Base-by-base conservation (phyloP, 2,888 invertebrate genomes). In the Allophyes oxyacanthae region DNA sequence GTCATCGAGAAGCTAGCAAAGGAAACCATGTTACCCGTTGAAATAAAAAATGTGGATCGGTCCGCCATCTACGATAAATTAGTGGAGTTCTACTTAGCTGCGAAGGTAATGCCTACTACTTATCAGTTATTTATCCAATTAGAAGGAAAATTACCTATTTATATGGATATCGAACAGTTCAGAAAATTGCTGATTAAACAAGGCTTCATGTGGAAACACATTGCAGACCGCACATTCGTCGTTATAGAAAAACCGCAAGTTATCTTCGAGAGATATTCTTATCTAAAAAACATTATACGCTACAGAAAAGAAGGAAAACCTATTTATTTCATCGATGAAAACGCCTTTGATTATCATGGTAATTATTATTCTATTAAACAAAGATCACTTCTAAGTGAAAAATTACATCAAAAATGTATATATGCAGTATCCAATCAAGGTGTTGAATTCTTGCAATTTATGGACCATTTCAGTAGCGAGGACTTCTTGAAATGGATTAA, bases 231-330 rank as follows among this genome's bases (percentile, higher is more conserved):
- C 0, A 7, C 11, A 2, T 66, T 66, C n/a, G 78, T 80, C 0
- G 67, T 88, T 1, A 67, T 83, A 0, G 88, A 89, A 51, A 78
- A 75, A 8, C 87, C 87, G 0, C 11, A 43, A 5, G 62, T 84
- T 2, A 70, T 67, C 0, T 83, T 78, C 1, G 85, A 87, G 51
- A 80, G 87, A 10, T 70, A 78, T 20, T 61, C 52, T 6, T 88
- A 84, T 57, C 57, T 88, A 34, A 82, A 68, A n/a, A 62, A 60
- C 1, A 69, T 86, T 5, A 38, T 45, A 0, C 30, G 58, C 0
- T 57, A 54, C 30, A 71, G 81, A 8, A 10, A 59, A 8, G 48
- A 63, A 38, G 11, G 30, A 1, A 57, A 37, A 8, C 41, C 65
- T 0, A 76, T 85, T 3, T 75, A 72, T 38, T 85, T 70, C 33